phyloP scores from a whole-genome alignment of 2,797 vertebrate species.

The Megaceryle alcyon region DNA sequence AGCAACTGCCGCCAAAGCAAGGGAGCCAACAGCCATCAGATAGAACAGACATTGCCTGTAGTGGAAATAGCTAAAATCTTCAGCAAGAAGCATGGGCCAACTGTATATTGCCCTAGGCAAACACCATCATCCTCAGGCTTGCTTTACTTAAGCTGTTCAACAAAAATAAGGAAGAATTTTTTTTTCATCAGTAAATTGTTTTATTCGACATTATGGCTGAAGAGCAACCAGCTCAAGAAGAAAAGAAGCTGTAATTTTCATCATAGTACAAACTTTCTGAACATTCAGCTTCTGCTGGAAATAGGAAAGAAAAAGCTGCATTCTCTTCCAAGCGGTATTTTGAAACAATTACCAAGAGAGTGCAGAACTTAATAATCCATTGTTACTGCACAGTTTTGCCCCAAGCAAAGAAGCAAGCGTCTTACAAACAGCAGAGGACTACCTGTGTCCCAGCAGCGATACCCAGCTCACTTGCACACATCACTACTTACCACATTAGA shows the following conservation, averaged over 20 bases:
- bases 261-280: not conserved
- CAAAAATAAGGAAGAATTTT: not conserved
- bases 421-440: not conserved
- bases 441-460: not conserved
- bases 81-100: not conserved
- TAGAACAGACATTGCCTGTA: not conserved
- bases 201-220: not conserved
- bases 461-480: not conserved
- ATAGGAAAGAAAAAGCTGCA: not conserved
- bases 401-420: not conserved
- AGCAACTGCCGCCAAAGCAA: too few relatives aligned
- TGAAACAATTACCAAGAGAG: not conserved
- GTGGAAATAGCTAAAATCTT: not conserved
- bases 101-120: not conserved
- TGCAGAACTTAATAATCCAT: not conserved
- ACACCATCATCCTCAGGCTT: not conserved
- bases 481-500: constrained; percentile 91
- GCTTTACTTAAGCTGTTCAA: not conserved
- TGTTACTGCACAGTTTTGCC: not conserved
- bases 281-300: not conserved
- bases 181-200: not conserved
- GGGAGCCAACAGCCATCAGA: not conserved
- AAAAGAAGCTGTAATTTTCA: not conserved
- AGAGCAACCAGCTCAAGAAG: not conserved
- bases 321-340: not conserved